Evolutionary conservation across 2,113 vertebrate species (phyloP).

Genomic region (Perccottus glenii): DNA sequence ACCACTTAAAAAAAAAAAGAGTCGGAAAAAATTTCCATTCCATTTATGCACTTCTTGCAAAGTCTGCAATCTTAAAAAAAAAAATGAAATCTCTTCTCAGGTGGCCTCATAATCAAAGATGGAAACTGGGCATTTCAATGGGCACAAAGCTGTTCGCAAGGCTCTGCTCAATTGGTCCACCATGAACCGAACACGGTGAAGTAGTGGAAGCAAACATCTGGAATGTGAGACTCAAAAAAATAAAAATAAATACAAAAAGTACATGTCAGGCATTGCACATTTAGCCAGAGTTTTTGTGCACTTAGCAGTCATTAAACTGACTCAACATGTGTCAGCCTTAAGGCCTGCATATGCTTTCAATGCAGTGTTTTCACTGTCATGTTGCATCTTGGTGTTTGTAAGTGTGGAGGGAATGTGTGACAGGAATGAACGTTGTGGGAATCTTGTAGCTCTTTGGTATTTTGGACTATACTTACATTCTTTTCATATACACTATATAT

Average conservation of each 20-base stretch:
- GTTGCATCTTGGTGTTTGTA: conserved; percentile 5
- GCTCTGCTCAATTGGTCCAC: conserved; percentile 17
- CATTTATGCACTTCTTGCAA: conserved; percentile 29
- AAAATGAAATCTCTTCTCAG: conserved; percentile 36
- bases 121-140: conserved; percentile 34
- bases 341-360: conserved; percentile 34
- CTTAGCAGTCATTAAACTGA: conserved; percentile 22
- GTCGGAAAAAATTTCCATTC: conserved; percentile 14
- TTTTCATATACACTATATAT: neutral
- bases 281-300: conserved; percentile 11
- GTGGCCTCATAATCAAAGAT: conserved; percentile 23
- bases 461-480: neutral
- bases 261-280: conserved; percentile 9
- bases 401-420: conserved; percentile 4
- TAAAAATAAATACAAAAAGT: neutral
- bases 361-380: conserved; percentile 31
- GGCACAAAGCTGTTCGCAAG: conserved; percentile 2
- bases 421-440: neutral
- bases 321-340: conserved; percentile 22
- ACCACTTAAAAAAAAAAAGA: conserved; percentile 27
- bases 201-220: conserved; percentile 12
- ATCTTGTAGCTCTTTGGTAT: conserved; percentile 5
- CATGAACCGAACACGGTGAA: conserved; percentile 20
- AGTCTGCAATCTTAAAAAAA: conserved; percentile 13
- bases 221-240: conserved; percentile 5